Conservation (phyloP, 2,888 invertebrate genomes). For the Plagodis pulveraria region DNA sequence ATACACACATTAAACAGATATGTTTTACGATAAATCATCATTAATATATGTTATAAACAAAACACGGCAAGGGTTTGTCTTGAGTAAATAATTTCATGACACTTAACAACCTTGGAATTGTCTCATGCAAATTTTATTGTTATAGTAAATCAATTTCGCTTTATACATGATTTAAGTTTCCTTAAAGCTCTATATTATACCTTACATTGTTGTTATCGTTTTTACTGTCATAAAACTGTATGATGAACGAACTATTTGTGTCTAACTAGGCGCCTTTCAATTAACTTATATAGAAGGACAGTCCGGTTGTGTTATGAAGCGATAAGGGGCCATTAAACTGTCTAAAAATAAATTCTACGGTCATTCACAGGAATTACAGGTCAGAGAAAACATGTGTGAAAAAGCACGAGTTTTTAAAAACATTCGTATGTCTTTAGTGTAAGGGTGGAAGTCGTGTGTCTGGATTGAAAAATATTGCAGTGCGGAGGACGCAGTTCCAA, state of each 20-base stretch:
- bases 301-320: slow-evolving; percentile 36
- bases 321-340: slow-evolving; percentile 41
- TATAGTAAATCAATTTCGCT: slow-evolving; percentile 57
- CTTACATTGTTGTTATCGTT: slow-evolving; percentile 63
- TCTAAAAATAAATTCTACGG: slow-evolving; percentile 43
- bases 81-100: slow-evolving; percentile 75
- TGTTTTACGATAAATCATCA: slow-evolving; percentile 77
- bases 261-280: slow-evolving; percentile 43
- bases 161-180: slow-evolving; percentile 62
- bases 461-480: slow-evolving; percentile 1
- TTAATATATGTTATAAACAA: slow-evolving; percentile 73
- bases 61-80: slow-evolving; percentile 63
- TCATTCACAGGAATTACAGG: slow-evolving; percentile 42
- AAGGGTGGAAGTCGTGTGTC: slow-evolving; percentile 19
- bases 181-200: slow-evolving; percentile 51
- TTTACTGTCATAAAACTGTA: slow-evolving; percentile 46
- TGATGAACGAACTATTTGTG: slow-evolving; percentile 50
- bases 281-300: slow-evolving; percentile 35
- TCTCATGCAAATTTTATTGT: slow-evolving; percentile 70
- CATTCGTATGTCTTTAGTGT: slow-evolving; percentile 5
- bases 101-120: slow-evolving; percentile 69
- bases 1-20: slow-evolving; percentile 78
- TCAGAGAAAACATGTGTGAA: slow-evolving; percentile 37
- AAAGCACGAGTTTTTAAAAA: slow-evolving; percentile 8
- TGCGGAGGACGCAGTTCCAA: slow-evolving; percentile 23